Evolutionary conservation across 2,888 invertebrate species (phyloP), one percentile per base, ranked within the genome.

Genomic region (Ferrisia virgata): DNA sequence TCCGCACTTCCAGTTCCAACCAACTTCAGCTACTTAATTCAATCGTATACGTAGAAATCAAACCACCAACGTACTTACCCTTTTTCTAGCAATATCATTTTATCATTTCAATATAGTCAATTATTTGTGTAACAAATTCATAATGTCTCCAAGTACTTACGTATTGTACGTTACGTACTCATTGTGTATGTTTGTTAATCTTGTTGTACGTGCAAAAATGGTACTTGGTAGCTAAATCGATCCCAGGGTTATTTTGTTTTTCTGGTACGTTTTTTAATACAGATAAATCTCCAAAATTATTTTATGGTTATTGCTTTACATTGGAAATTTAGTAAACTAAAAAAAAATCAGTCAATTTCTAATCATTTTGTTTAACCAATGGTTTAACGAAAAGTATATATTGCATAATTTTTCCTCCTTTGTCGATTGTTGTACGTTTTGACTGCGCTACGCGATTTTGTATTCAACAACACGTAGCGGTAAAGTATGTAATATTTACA

Each of bases 401-500:
- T n/a, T n/a, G n/a, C n/a, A n/a, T n/a, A n/a, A n/a, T 76, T 76
- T 76, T n/a, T 25, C 11, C 31, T 64, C 64, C 72, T 36, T 22
- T 18, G 72, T 76, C 28, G 64, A 64, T 64, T 64, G 13, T 25
- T 25, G 58, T 36, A 28, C 25, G 58, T 76, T 76, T 33, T 76
- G 33, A 36, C 31, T 76, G 72, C 28, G 64, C 64, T 76, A 76
- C 72, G 36, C 18, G 72, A 5, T 15, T 36, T 13, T 76, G 15
- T 33, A 36, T 76, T 25, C 1, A 18, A 76, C 11, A 8, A 36
- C 72, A 18, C 13, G 72, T 76, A 36, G 72, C 36, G 18, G 36
- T 76, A 76, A 76, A 76, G 72, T 76, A 76, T 76, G 72, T 76
- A 76, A 76, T 76, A 76, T 76, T 76, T 76, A 76, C 72, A 76